Percentiles rank a stretch among this genome's conserved stretches.
These are phyloP conservation scores for Chymomyza fuscimana DNA, from an alignment of 2,888 invertebrate species.

Conservation along the genomic window DNA sequence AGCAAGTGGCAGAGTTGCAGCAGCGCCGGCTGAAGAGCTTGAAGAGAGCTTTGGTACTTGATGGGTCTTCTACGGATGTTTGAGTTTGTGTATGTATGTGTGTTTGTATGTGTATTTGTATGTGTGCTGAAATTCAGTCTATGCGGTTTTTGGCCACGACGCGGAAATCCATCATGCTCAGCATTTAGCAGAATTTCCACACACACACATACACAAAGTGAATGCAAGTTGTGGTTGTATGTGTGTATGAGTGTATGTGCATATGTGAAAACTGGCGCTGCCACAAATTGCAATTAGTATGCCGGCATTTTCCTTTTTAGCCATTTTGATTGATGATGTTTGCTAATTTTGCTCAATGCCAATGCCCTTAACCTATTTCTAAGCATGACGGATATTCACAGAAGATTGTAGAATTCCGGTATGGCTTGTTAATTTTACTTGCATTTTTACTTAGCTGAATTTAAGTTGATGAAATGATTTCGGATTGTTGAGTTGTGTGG, in stretches of 20 bases:
- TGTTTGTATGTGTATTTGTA: background rate
- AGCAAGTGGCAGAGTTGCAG: constrained; percentile 19
- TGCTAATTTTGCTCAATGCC: constrained; percentile 13
- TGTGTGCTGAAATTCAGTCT: constrained; percentile 12
- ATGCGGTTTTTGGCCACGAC: constrained; percentile 30
- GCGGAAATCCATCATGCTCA: constrained; percentile 28
- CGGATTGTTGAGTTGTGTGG: no score
- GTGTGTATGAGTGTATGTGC: constrained; percentile 14
- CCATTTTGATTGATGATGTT: constrained; percentile 26
- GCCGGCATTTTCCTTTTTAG: constrained; percentile 47
- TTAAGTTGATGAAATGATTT: background rate
- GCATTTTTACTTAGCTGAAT: background rate
- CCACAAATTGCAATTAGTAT: constrained; percentile 54
- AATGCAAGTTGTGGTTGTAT: background rate
- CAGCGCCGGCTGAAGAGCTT: background rate
- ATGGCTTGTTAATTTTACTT: background rate
- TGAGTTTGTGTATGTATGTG: background rate
- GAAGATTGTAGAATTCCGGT: background rate
- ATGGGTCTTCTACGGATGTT: background rate
- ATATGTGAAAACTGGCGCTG: constrained; percentile 9
- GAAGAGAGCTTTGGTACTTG: background rate
- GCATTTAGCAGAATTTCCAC: constrained; percentile 19
- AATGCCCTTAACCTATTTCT: constrained; percentile 1
- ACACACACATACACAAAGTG: constrained; percentile 6
- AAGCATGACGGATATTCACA: background rate